Base-by-base conservation (phyloP, 1,140 invertebrate species). In the Procambarus virginalis region DNA sequence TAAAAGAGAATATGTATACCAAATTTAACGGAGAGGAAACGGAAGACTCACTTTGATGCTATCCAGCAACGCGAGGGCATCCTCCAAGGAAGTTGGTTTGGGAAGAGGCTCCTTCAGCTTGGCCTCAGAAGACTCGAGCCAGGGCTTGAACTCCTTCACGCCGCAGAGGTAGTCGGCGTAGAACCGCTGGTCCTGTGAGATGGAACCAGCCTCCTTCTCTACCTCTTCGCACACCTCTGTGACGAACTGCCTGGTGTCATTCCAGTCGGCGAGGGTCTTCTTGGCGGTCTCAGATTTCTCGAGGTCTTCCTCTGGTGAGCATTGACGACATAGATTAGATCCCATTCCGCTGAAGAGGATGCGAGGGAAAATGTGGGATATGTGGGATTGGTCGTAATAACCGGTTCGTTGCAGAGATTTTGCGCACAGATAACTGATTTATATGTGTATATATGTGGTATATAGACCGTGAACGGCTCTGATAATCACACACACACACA, bases 231-330 rank as follows among this genome's bases (percentile, higher is more conserved):
- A 81, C 22, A 91, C 77, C 49, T 89, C 89, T n/a, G 2, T 45
- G 22, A 91, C 70, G 86, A 89, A 91, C 46, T 77, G 64, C 83
- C 84, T 91, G 49, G 79, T 89, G 6, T 92, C 92, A 5, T 86
- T 70, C 77, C 90, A 92, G 60, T 76, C 84, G n/a, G 73, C 46
- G 60, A 91, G 68, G 55, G 86, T 89, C 48, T 79, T 92, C 82
- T 91, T 91, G 73, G 92, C 92, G 20, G 92, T 92, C 83, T 92
- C 92, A n/a, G 92, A 92, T 48, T 89, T 89, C 73, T 92, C 92
- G 34, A 92, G 51, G n/a, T 91, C 92, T 58, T 92, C 92, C 20
- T 89, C 92, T 92, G 90, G 70, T 12, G 34, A 20, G 22, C 17
- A 64, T 64, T 64, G 60, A 64, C 4, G 60, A 64, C 20, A 64